These are phyloP conservation scores for Eupithecia subfuscata DNA, from an alignment of 2,888 invertebrate genomes.

Conservation along the genomic window DNA sequence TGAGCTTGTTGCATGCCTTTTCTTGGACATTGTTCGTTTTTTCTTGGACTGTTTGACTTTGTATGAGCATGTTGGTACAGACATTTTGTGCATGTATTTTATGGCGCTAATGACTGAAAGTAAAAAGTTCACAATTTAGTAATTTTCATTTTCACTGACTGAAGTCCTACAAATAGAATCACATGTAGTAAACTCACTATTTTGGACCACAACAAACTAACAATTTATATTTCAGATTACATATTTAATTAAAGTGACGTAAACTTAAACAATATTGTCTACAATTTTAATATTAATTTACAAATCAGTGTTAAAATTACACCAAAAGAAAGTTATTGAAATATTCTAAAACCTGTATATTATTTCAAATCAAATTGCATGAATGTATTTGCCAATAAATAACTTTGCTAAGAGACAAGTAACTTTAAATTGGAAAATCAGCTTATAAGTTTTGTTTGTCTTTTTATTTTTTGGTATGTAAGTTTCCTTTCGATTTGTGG, in stretches of 20 bases:
- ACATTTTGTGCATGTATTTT: constrained; percentile 36
- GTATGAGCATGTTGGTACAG: constrained; percentile 38
- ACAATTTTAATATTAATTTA: constrained; percentile 9
- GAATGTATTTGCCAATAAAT: constrained; percentile 84
- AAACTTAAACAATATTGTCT: constrained; percentile 20
- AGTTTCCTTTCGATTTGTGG: constrained; percentile 59
- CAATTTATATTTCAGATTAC: constrained; percentile 28
- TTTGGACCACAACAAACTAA: constrained; percentile 20
- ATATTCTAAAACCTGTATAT: constrained; percentile 16
- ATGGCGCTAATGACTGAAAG: constrained; percentile 8
- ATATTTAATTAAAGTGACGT: constrained; percentile 12
- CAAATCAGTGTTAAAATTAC: constrained; percentile 18
- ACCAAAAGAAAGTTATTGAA: not conserved
- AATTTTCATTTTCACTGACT: constrained; percentile 7
- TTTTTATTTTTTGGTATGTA: constrained; percentile 74
- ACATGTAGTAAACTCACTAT: constrained; percentile 21
- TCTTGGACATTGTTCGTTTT: constrained; percentile 12
- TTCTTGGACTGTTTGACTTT: not conserved
- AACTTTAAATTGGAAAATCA: constrained; percentile 58
- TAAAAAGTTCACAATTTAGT: constrained; percentile 8
- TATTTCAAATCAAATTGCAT: constrained; percentile 57
- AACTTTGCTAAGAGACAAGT: constrained; percentile 56
- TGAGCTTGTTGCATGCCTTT: constrained; percentile 38
- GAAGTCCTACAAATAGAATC: constrained; percentile 26
- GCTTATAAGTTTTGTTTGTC: constrained; percentile 58